phyloP scores from a whole-genome alignment of 92 coral and sea anemone genomes.

The Siderastrea radians region DNA sequence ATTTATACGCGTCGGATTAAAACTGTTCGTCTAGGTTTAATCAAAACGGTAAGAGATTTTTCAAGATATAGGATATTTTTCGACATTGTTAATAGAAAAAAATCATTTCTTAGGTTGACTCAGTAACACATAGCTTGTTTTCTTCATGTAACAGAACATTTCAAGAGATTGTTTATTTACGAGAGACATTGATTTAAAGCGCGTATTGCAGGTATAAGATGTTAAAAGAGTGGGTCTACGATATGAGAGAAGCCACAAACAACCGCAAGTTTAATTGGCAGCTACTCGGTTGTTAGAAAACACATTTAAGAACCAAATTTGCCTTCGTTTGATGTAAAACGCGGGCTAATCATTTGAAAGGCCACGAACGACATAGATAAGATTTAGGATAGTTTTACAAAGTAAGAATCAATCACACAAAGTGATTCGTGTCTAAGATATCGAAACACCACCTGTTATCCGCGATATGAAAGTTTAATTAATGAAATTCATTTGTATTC shows the following conservation, averaged over 20 bases:
- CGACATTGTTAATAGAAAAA: constrained; percentile 65
- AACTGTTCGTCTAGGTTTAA: constrained; percentile 2
- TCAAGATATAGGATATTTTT: constrained; percentile 68
- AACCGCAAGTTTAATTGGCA: constrained; percentile 20
- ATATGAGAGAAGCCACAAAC: background rate
- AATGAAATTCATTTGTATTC: constrained; percentile 68
- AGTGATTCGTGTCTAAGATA: constrained; percentile 28
- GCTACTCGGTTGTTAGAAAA: constrained; percentile 8
- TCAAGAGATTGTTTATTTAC: background rate
- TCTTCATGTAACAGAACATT: background rate
- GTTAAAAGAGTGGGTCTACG: constrained; percentile 8
- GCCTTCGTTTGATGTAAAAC: background rate
- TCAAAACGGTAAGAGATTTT: constrained; percentile 37
- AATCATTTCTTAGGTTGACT: constrained; percentile 27
- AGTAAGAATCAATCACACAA: constrained; percentile 30
- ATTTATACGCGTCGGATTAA: background rate
- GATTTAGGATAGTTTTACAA: constrained; percentile 28
- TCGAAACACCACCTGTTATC: constrained; percentile 58
- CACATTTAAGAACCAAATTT: background rate
- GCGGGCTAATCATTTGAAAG: background rate
- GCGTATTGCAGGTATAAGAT: background rate
- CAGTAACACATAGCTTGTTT: background rate
- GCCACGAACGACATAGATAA: background rate
- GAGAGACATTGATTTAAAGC: background rate
- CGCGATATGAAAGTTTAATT: constrained; percentile 66